Conservation (phyloP, 2,113 vertebrate genomes). For the Pithys albifrons region DNA sequence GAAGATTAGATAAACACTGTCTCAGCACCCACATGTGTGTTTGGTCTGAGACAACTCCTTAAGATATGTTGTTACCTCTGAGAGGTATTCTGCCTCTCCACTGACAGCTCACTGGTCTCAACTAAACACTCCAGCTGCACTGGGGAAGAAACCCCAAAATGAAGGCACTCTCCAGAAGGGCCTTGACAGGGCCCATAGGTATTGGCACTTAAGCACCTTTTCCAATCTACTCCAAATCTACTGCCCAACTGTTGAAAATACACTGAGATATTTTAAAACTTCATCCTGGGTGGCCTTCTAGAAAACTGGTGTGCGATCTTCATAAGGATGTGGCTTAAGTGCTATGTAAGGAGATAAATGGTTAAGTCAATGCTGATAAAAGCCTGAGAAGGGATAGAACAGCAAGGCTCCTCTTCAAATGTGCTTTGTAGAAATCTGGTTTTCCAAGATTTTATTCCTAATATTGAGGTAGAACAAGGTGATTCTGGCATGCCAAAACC, state of each 20-base stretch:
- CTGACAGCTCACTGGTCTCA: background rate
- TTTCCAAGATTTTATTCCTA: background rate
- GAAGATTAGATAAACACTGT: background rate
- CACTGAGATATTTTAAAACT: background rate
- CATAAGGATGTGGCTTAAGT: background rate
- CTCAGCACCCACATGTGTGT: rapidly evolving
- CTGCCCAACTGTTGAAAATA: background rate
- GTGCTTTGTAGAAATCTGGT: background rate
- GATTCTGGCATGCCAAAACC: background rate
- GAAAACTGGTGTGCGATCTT: background rate
- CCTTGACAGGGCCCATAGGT: background rate
- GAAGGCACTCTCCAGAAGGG: background rate
- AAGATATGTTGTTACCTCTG: too few species aligned
- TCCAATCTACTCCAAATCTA: background rate
- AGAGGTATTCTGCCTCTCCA: background rate
- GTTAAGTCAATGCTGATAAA: background rate
- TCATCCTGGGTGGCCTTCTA: background rate
- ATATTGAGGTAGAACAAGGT: background rate
- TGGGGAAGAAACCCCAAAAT: background rate
- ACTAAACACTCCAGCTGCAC: background rate
- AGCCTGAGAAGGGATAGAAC: background rate
- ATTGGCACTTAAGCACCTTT: background rate
- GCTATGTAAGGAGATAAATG: background rate
- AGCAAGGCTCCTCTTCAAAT: background rate
- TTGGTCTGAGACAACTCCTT: background rate